Evolutionary conservation across 2,888 invertebrate genomes (phyloP), one percentile per base, ranked within the genome.

Genomic region (Tipula confusa): DNA sequence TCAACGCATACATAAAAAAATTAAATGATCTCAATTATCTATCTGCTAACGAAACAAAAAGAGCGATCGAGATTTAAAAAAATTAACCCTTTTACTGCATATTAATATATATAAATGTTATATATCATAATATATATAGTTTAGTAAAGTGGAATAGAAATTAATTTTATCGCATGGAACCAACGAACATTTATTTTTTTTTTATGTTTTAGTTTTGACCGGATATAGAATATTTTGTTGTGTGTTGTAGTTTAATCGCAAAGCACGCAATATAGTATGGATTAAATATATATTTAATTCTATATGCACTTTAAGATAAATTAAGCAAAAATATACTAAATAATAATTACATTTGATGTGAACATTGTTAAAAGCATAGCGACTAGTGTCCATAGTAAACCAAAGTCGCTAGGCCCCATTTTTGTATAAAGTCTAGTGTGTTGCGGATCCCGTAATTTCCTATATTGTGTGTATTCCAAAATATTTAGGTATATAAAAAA

Each of bases 311-410:
- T 64, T 64, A 24, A 64, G 64, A 64, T 64, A 80, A 80, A 80
- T n/a, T 29, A 79, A 79, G 4, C 3, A 80, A 29, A 29, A 80
- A 29, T 15, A 64, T 64, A 15, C 6, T 13, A 64, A 80, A 29
- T 29, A n/a, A 80, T 80, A 80, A 80, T 80, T 80, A 80, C 80
- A 80, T 80, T 80, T 80, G 31, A 29, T 31, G 80, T n/a, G 29
- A 15, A 29, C 15, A 15, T 15, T 29, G 80, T 29, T 80, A 80
- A 29, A 80, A 80, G 80, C 80, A 80, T 31, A 80, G 80, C 80
- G 80, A 80, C 80, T 6, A 80, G 31, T 80, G 80, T 80, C 80
- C 64, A 64, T 64, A 80, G 2, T 29, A 80, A 80, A 80, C 80
- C 29, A 29, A 80, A 31, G 80, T 80, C 80, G 80, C 80, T 80